phyloP scores from a whole-genome alignment of 2,113 vertebrate genomes.

The Nibea albiflora region DNA sequence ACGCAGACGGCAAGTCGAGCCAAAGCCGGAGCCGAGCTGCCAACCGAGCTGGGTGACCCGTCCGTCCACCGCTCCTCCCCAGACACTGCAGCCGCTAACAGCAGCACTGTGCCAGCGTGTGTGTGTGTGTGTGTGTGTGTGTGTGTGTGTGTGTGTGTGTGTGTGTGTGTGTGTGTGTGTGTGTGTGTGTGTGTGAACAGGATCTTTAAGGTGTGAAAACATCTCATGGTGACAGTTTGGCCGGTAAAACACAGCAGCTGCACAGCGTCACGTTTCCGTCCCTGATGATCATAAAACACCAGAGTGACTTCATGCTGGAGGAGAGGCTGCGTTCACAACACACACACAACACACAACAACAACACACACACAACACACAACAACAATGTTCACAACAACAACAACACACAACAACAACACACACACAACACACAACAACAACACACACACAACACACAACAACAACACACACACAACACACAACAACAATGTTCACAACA shows the following conservation, averaged over 20 bases:
- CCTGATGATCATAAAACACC: constrained; percentile 29
- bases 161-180: too few relatives aligned
- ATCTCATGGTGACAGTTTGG: constrained; percentile 59
- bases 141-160: constrained; percentile 41
- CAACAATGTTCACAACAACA: too few relatives aligned
- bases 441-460: too few relatives aligned
- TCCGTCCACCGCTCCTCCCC: constrained; percentile 52
- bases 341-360: too few relatives aligned
- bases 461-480: too few relatives aligned
- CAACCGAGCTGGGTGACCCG: constrained; percentile 73
- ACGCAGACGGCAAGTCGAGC: constrained; percentile 67
- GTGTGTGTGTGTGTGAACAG: constrained; percentile 30
- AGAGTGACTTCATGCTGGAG: not conserved
- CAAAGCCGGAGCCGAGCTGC: constrained; percentile 71
- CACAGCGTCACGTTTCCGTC: constrained; percentile 31
- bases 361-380: too few relatives aligned
- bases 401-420: too few relatives aligned
- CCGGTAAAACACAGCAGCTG: constrained; percentile 34
- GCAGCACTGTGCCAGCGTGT: constrained; percentile 38
- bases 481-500: too few relatives aligned
- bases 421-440: too few relatives aligned
- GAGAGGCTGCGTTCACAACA: too few relatives aligned
- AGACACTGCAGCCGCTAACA: constrained; percentile 39
- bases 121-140: constrained; percentile 39
- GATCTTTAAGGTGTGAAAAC: constrained; percentile 63